Base-by-base conservation (phyloP, 2,888 invertebrate species). In the Megamerina dolium region DNA sequence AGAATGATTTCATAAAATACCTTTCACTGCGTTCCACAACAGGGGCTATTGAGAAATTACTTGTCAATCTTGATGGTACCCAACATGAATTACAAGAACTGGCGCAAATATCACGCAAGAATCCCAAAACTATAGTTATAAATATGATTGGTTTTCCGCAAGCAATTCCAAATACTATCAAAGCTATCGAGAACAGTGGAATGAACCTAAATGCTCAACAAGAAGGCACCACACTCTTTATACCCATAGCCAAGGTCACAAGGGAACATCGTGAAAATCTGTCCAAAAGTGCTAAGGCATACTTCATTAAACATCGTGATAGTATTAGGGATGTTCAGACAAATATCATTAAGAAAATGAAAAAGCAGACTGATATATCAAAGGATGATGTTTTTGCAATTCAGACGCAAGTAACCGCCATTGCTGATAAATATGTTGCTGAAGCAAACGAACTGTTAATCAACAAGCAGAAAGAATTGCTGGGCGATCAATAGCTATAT, bases 161-260 rank as follows among this genome's bases (percentile, higher is more conserved):
- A 76, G 86, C 85, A 8, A 85, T 90, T 58, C 86, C 87, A 8
- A 77, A 81, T 51, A 86, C 85, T 5, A 57, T 92, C 20, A 81
- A 83, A 61, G 82, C 88, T 2, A 78, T 96, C 36, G 72, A 77
- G 41, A 79, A 79, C 27, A 90, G 91, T 46, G 92, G 93, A 9
- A 80, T 95, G 76, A 92, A 92, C 69, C 73, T 95, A 42, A 94
- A 90, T 73, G 92, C 94, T 0, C 94, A 95, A 65, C 92, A 93
- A 69, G 95, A 96, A 64, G 93, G 93, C 17, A 92, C 90, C 2
- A 88, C 87, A 2, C 70, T 96, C 36, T 94, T 81, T 69, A 77
- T 96, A 39, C 87, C 90, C 27, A 79, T 93, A 53, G 92, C 94
- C 10, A 93, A 91, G 71, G 86, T 97, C 0, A 95, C 96, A 0